phyloP scores from a whole-genome alignment of 2,113 vertebrate genomes.

The Castor canadensis region DNA sequence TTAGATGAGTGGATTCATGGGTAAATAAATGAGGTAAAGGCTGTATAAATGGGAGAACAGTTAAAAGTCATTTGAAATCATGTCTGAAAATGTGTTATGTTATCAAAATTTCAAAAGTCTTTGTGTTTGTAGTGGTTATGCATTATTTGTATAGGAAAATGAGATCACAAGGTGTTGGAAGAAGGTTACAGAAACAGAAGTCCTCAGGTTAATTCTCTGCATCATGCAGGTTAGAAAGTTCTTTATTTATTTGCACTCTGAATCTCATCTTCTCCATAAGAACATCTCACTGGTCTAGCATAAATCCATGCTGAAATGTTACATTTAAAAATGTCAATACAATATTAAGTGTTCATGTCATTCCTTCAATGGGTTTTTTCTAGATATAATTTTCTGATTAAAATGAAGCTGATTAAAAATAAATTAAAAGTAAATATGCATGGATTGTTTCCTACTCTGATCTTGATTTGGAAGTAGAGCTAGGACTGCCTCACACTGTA shows the following conservation, averaged over 20 bases:
- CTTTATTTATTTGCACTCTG: conserved; percentile 45
- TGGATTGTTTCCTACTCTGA: conserved; percentile 72
- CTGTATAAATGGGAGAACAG: not conserved
- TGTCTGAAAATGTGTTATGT: not conserved
- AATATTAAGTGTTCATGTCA: conserved; percentile 55
- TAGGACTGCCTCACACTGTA: conserved; percentile 62
- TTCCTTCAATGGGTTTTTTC: conserved; percentile 71
- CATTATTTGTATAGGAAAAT: conserved; percentile 20
- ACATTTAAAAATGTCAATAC: conserved; percentile 59
- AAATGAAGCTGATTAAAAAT: conserved; percentile 84
- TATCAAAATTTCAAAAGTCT: conserved; percentile 16
- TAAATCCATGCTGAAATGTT: conserved; percentile 55
- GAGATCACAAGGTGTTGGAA: not conserved
- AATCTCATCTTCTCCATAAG: conserved; percentile 53
- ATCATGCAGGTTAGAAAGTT: not conserved
- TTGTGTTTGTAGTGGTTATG: not conserved
- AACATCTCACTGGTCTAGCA: not conserved
- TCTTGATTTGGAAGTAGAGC: conserved; percentile 69
- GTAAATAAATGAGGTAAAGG: not conserved
- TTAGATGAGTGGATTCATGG: not conserved
- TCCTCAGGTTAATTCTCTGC: not conserved
- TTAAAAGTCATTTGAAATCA: conserved; percentile 29
- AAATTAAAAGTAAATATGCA: conserved; percentile 84
- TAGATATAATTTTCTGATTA: conserved; percentile 86
- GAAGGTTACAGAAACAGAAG: conserved; percentile 2